These are phyloP conservation scores for Sebastes goodei DNA, from an alignment of 2,797 vertebrate genomes.

Conservation along the genomic window DNA sequence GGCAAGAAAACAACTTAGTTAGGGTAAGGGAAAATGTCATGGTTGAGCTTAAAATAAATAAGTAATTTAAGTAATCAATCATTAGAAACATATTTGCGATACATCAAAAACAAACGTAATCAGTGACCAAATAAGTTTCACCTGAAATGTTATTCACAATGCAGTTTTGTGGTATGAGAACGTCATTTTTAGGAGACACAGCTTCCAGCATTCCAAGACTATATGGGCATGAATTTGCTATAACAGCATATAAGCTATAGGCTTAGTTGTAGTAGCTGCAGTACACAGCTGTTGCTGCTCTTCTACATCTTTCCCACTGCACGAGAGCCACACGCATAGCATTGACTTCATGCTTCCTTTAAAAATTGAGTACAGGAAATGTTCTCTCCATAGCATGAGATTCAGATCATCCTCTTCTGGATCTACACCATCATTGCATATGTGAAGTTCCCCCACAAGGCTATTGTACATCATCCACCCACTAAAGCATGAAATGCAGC, in stretches of 20 bases:
- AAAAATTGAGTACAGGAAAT: neutral
- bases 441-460: slow-evolving; percentile 6
- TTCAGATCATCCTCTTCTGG: neutral
- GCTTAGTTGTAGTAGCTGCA: neutral
- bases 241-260: neutral
- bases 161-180: too few species aligned
- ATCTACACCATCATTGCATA: slow-evolving; percentile 23
- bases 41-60: too few species aligned
- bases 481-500: slow-evolving; percentile 52
- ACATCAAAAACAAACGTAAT: too few species aligned
- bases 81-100: too few species aligned
- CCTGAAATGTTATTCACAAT: too few species aligned
- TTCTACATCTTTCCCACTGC: neutral
- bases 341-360: slow-evolving; percentile 3
- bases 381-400: neutral
- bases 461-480: slow-evolving; percentile 28
- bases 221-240: neutral
- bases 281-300: neutral
- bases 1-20: too few species aligned
- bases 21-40: too few species aligned
- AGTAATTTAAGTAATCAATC: too few species aligned
- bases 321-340: neutral
- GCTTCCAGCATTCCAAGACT: neutral
- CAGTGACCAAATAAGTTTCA: too few species aligned
- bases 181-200: too few species aligned